phyloP scores from a whole-genome alignment of 2,113 vertebrate species.

The Bos taurus region ARS-UCD2.0 NC_037352.1:19254001-19254500 shows the following conservation, averaged over 20 bases:
- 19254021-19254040: neutral
- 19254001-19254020: neutral
- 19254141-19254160: neutral
- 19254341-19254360: neutral
- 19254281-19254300: neutral
- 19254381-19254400: neutral
- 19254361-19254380: neutral
- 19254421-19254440: neutral
- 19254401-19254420: neutral
- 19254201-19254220: neutral
- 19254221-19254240: neutral
- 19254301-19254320: neutral
- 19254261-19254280: neutral
- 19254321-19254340: neutral
- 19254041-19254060: neutral
- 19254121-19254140: neutral
- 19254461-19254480: neutral
- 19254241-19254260: neutral
- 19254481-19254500: neutral
- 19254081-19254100: neutral
- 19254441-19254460: neutral
- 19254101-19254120: neutral
- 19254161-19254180: neutral
- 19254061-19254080: neutral
- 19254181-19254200: neutral